Conservation (phyloP, 2,888 invertebrate genomes). For the Dicyrtomina minuta region DNA sequence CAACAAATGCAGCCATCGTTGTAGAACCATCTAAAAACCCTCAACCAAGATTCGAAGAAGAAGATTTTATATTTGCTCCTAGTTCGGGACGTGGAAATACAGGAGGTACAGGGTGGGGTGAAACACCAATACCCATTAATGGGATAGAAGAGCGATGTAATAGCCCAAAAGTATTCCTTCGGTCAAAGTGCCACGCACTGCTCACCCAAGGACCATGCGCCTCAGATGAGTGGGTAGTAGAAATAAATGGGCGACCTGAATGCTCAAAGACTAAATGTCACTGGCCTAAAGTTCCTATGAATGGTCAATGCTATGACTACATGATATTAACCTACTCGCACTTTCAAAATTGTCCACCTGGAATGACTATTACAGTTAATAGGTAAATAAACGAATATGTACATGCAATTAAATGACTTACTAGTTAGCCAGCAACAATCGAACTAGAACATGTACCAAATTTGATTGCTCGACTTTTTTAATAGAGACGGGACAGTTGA, state of each 20-base stretch:
- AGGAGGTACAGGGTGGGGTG: no score
- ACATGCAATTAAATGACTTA: neutral
- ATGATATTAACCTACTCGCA: neutral
- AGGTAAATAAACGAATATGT: slow-evolving; percentile 30
- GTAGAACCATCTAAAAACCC: no score
- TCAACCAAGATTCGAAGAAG: neutral
- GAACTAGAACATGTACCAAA: no score
- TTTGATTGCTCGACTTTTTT: no score
- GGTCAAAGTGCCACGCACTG: slow-evolving; percentile 38
- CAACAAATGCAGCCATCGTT: no score
- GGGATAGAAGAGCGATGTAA: no score
- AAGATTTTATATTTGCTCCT: neutral
- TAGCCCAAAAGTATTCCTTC: slow-evolving; percentile 8
- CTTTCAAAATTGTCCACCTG: slow-evolving; percentile 33
- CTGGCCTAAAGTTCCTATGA: slow-evolving; percentile 4
- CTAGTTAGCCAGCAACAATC: neutral
- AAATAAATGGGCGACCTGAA: slow-evolving; percentile 21
- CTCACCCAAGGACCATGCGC: slow-evolving; percentile 37
- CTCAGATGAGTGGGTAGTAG: slow-evolving; percentile 42
- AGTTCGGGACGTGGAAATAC: neutral
- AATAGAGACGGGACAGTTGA: slow-evolving; percentile 43
- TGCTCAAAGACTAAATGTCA: slow-evolving; percentile 17
- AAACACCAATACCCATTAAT: no score
- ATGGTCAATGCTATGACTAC: slow-evolving; percentile 9
- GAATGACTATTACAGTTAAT: slow-evolving; percentile 37